Conservation (phyloP, 1,140 invertebrate species). For the Coptotermes formosanus region DNA sequence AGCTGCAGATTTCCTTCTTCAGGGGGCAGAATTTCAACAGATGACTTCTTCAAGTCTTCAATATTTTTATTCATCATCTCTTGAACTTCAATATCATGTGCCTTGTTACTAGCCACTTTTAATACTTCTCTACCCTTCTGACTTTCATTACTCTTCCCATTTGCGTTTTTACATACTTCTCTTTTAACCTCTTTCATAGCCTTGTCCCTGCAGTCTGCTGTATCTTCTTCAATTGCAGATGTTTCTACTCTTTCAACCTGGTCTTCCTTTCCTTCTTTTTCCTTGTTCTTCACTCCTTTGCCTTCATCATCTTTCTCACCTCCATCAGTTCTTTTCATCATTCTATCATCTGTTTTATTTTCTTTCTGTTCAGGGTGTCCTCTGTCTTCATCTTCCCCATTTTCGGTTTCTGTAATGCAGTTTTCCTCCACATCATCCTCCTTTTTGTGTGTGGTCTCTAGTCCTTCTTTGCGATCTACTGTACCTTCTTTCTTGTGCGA, state of each 20-base stretch:
- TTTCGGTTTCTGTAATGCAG: no score
- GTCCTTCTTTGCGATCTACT: background rate
- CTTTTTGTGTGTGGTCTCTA: background rate
- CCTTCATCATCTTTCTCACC: background rate
- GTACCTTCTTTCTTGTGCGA: background rate
- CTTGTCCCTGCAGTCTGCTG: background rate
- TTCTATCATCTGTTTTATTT: background rate
- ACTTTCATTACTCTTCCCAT: no score
- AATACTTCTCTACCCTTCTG: background rate
- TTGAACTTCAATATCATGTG: no score
- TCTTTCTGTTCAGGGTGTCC: background rate
- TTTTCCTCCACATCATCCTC: no score
- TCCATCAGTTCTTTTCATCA: background rate
- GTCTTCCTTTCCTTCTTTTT: background rate
- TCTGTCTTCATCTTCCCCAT: background rate
- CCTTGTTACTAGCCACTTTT: background rate
- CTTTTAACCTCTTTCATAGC: background rate
- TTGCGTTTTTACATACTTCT: no score
- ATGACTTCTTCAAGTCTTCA: no score
- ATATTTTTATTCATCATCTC: no score
- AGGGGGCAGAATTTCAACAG: no score
- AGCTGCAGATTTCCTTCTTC: no score
- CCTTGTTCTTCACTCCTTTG: background rate
- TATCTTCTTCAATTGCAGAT: no score
- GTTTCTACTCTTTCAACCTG: background rate